Evolutionary conservation across 2,888 invertebrate species (phyloP).

Genomic region (Carterocephalus palaemon): DNA sequence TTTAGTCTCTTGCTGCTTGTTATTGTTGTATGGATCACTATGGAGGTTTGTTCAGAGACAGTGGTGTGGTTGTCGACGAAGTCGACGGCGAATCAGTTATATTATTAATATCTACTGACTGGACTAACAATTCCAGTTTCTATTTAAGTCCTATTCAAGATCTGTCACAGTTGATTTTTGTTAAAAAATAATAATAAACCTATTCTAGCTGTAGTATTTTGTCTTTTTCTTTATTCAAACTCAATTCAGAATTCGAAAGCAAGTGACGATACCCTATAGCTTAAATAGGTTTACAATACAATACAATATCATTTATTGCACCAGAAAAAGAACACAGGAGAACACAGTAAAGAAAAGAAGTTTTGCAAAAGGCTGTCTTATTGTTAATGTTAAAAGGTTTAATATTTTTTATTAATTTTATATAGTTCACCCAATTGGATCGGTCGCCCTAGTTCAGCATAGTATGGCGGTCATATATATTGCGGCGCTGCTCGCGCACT

Average conservation of each 20-base stretch:
- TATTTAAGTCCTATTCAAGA: not conserved
- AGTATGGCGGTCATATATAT: constrained; percentile 98
- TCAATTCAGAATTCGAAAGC: no score
- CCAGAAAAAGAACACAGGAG: no score
- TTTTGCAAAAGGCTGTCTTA: not conserved
- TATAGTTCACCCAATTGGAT: not conserved
- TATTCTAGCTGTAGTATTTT: no score
- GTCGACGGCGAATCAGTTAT: no score
- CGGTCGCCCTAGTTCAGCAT: constrained; percentile 89
- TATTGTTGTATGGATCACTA: no score
- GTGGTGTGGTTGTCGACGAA: no score
- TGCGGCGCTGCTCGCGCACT: constrained; percentile 95
- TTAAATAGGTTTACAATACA: not conserved
- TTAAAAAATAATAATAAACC: not conserved
- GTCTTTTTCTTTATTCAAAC: no score
- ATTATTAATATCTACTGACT: not conserved
- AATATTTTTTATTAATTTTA: no score
- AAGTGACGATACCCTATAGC: not conserved
- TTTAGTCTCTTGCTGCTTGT: not conserved
- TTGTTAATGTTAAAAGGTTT: not conserved
- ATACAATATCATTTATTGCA: no score
- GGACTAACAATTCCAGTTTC: not conserved
- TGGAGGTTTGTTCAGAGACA: no score
- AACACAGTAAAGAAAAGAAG: no score
- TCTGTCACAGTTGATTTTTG: not conserved